phyloP scores from a whole-genome alignment of 2,113 vertebrate genomes.

The Guaruba guarouba region DNA sequence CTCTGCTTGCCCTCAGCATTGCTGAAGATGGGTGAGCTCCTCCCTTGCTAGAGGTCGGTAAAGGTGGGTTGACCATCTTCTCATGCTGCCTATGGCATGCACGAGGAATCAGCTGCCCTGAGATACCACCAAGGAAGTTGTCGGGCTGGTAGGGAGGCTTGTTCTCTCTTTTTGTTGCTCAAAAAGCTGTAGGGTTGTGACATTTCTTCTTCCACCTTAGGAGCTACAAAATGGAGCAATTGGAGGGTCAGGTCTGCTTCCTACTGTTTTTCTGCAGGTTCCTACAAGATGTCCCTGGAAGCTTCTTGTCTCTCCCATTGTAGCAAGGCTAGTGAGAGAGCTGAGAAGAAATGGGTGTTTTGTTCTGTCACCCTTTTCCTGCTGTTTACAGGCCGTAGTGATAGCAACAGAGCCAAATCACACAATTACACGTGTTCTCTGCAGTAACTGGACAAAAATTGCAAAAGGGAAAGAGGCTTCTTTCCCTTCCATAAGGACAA shows the following conservation, averaged over 20 bases:
- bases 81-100: rapidly evolving
- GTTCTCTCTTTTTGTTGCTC: rapidly evolving
- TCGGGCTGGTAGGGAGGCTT: not conserved
- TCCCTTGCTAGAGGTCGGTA: rapidly evolving
- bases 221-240: not conserved
- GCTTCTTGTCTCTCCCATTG: not conserved
- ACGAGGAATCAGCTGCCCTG: not conserved
- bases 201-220: not conserved
- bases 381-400: not conserved
- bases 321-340: not conserved
- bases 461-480: not conserved
- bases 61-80: rapidly evolving
- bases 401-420: not conserved
- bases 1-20: rapidly evolving
- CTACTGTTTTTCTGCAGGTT: not conserved
- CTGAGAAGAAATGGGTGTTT: not conserved
- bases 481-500: not conserved
- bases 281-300: not conserved
- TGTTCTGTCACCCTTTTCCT: not conserved
- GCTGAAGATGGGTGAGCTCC: not conserved
- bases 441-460: not conserved
- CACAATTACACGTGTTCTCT: rapidly evolving
- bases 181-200: not conserved
- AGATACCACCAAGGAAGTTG: rapidly evolving
- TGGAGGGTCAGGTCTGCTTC: not conserved